Conservation (phyloP, 1,140 invertebrate genomes). For the Pseudomyrmex concolor region DNA sequence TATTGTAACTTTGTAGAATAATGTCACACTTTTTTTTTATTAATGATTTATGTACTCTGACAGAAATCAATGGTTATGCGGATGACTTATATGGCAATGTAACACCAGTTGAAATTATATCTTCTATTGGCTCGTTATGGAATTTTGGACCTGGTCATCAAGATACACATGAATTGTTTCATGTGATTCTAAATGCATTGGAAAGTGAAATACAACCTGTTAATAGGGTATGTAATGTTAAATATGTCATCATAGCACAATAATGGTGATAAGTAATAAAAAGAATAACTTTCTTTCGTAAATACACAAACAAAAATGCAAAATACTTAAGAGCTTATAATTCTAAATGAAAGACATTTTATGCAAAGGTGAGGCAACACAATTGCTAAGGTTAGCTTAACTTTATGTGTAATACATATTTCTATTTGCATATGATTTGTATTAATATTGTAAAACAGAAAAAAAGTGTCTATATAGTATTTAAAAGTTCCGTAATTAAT, state of each 20-base stretch:
- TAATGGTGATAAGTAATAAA: neutral
- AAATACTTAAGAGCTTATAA: neutral
- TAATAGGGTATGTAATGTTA: conserved; percentile 84
- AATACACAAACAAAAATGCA: neutral
- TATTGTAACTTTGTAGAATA: neutral
- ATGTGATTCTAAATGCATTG: conserved; percentile 93
- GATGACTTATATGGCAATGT: conserved; percentile 88
- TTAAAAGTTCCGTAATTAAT: neutral
- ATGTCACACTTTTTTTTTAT: neutral
- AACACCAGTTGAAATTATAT: conserved; percentile 91
- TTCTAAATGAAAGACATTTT: no score
- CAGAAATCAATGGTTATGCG: conserved; percentile 91
- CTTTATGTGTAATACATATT: no score
- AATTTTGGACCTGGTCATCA: conserved; percentile 95
- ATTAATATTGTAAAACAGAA: neutral
- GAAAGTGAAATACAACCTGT: conserved; percentile 91
- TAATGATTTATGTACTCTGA: conserved; percentile 64
- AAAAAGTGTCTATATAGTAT: neutral
- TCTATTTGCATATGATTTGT: no score
- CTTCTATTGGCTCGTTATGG: conserved; percentile 91
- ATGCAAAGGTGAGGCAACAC: no score
- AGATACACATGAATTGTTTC: conserved; percentile 96
- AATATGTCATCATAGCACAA: neutral
- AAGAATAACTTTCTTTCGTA: no score
- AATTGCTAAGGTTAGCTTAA: no score